Evolutionary conservation across 1,140 invertebrate species (phyloP), one percentile per base, ranked within the genome.

Genomic region (Euura lappo): DNA sequence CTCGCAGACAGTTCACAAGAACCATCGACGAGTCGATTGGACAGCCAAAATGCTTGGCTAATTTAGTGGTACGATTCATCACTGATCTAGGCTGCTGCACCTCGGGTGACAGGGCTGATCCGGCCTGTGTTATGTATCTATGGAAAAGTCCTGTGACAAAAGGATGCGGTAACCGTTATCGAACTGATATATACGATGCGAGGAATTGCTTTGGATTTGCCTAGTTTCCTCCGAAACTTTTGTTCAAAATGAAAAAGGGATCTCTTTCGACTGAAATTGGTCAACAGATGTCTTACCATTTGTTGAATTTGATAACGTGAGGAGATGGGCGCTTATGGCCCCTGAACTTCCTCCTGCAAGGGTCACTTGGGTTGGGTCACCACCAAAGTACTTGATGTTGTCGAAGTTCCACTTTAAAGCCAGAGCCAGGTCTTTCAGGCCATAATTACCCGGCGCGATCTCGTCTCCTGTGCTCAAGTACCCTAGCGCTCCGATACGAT

Each of bases 21-120:
- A 80, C 76, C 3, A 83, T 71, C 65, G 88, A 89, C 2, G 83
- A 80, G 2, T 83, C 79, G 42, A 84, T 86, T 0, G 88, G 85
- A 77, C 92, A 93, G 10, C 87, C 82, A 1, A 93, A 74, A 70
- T 88, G 79, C 75, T 89, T 79, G 0, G 90, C 92, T n/a, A 94
- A 60, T n/a, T 3, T 60, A 6, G 6, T 60, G 3, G 51, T n/a
- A 11, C 51, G 51, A 3, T n/a, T 60, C 3, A n/a, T 5, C 51
- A 6, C 51, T 60, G 51, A 60, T 11, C 13, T 11, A 3, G 51
- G 51, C 13, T 60, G 8, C 3, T 8, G 5, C 3, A 6, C 6
- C 3, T 5, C 3, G 3, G 51, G 51, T n/a, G 51, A 60, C 2
- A 0, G 10, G 10, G 8, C 51, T n/a, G 51, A n/a, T 6, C 8